A percentile compares a stretch with the other conserved stretches of the same genome.
Conservation (phyloP, 2,888 invertebrate species). For the Mesoligia furuncula region DNA sequence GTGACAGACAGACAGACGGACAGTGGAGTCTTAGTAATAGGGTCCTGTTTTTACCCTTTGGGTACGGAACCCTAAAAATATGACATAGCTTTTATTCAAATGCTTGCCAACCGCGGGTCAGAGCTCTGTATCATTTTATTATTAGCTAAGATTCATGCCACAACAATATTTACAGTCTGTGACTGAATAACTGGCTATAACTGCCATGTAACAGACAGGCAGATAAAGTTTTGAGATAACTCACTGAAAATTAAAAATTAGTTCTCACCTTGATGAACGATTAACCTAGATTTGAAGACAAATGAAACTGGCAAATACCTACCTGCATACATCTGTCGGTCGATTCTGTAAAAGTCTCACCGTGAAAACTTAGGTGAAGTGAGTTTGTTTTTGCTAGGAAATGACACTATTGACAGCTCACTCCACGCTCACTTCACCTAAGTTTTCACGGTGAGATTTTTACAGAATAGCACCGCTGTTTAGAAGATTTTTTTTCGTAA, state of each 20-base stretch:
- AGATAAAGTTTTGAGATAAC: slow-evolving; percentile 16
- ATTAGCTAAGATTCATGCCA: slow-evolving; percentile 1
- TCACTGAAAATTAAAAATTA: slow-evolving; percentile 20
- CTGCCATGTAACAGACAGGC: slow-evolving; percentile 30
- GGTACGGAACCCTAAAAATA: neutral
- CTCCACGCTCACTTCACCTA: no score
- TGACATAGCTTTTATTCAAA: neutral
- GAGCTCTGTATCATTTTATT: slow-evolving; percentile 3
- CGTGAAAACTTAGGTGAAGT: no score
- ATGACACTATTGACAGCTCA: no score
- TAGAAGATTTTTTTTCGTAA: no score
- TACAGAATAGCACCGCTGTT: no score
- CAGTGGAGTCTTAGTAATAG: no score
- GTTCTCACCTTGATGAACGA: slow-evolving; percentile 18
- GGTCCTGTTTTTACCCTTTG: no score
- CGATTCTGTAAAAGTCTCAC: no score
- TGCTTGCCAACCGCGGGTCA: neutral
- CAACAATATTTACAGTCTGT: slow-evolving; percentile 8
- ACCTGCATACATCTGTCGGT: neutral
- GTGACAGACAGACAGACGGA: no score
- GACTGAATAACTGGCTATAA: neutral
- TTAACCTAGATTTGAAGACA: slow-evolving; percentile 36
- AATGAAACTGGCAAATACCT: neutral
- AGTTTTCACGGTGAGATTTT: no score
- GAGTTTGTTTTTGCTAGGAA: no score